Evolutionary conservation across 1,140 invertebrate species (phyloP), one percentile per base, ranked within the genome.

Genomic region (Theocolax elegans): DNA sequence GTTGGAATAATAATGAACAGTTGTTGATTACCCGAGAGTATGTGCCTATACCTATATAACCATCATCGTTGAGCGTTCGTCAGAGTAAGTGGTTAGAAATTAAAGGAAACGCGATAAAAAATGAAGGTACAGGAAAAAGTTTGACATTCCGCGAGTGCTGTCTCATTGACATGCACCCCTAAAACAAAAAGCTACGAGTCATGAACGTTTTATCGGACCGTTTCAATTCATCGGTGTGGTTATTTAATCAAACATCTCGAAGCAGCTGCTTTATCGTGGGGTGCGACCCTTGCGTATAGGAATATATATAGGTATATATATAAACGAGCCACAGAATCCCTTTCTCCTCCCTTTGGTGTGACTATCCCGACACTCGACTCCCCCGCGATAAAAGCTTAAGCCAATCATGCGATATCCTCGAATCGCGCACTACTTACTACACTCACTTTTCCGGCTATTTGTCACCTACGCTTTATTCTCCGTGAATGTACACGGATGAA

Each of bases 151-250:
- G n/a, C n/a, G n/a, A 6, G n/a, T 35, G 27, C 38, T 25, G 2
- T 21, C 73, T 83, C 77, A 83, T 84, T 79, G 72, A 70, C 65
- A 84, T 85, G 81, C 81, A 82, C 82, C 81, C 67, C 49, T 23
- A n/a, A n/a, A 0, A 58, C 74, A n/a, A 12, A 75, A 75, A 80
- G 78, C 80, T 76, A 79, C 81, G 75, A 85, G 81, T 85, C 82
- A 83, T 81, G 78, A 77, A 15, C 25, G 83, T 79, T 85, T 83
- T 81, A 82, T 83, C 81, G 79, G 72, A 76, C 76, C 67, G 74
- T 81, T 85, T 85, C 83, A 84, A 85, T 85, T 85, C 82, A 85
- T 84, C 79, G 79, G 75, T 81, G 81, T 48, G 84, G 84, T 85
- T 84, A 85, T 85, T 85, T 85, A 85, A 85, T 85, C 83, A 84